Percentiles rank a stretch among this genome's conserved stretches.
Evolutionary conservation across 1,140 invertebrate genomes (phyloP).

Genomic region (Spodoptera litura): DNA sequence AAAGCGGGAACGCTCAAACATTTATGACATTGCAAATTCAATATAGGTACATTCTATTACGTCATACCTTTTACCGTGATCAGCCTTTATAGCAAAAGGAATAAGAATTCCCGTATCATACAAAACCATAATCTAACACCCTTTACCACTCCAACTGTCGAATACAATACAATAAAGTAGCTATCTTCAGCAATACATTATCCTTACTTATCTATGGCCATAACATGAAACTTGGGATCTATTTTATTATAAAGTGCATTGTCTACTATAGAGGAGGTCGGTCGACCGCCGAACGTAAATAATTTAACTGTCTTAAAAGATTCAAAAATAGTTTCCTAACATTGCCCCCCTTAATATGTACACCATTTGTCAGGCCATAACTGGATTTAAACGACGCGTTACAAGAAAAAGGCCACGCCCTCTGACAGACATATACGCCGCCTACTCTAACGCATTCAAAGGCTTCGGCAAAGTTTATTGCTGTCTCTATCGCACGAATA

Average conservation of each 20-base stretch:
- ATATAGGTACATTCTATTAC: conserved; percentile 36
- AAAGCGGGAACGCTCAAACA: conserved; percentile 15
- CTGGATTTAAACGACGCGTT: conserved; percentile 83
- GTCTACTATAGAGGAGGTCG: conserved; percentile 75
- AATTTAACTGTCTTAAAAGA: conserved; percentile 86
- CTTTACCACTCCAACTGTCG: conserved; percentile 78
- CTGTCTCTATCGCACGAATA: conserved; percentile 64
- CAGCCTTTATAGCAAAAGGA: conserved; percentile 70
- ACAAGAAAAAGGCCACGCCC: conserved; percentile 73
- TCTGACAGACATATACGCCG: conserved; percentile 61
- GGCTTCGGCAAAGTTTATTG: conserved; percentile 12
- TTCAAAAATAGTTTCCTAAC: conserved; percentile 86
- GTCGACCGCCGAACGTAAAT: conserved; percentile 81
- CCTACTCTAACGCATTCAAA: conserved; percentile 59
- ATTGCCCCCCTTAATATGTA: conserved; percentile 84
- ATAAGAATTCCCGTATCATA: conserved; percentile 61
- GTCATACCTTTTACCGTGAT: conserved; percentile 39
- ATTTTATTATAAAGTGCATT: conserved; percentile 86
- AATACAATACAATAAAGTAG: conserved; percentile 79
- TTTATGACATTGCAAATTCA: conserved; percentile 36
- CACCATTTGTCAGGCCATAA: conserved; percentile 86
- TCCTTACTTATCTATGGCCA: conserved; percentile 81
- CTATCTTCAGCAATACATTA: conserved; percentile 83
- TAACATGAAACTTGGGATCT: conserved; percentile 81
- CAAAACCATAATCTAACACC: conserved; percentile 74